Conservation (phyloP, 2,888 invertebrate genomes). For the Drosophila affinis region DNA sequence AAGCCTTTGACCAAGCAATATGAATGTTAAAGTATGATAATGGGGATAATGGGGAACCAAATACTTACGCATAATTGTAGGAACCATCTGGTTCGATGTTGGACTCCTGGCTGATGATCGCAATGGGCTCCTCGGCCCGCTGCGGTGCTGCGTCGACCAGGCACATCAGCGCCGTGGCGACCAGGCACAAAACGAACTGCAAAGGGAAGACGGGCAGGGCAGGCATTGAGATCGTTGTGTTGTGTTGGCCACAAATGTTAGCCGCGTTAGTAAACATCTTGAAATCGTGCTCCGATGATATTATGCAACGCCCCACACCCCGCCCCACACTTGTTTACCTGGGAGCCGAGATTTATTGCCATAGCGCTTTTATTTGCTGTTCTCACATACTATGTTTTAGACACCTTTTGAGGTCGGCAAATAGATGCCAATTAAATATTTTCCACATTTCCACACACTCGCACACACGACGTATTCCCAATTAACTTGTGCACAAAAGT, state of each 20-base stretch:
- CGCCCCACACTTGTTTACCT: background rate
- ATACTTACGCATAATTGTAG: slow-evolving; percentile 88
- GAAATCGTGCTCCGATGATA: slow-evolving; percentile 28
- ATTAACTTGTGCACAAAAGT: slow-evolving; percentile 43
- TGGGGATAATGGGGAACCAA: background rate
- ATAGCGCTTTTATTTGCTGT: slow-evolving; percentile 38
- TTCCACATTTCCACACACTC: slow-evolving; percentile 42
- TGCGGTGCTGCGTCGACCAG: slow-evolving; percentile 86
- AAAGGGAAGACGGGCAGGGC: slow-evolving; percentile 35
- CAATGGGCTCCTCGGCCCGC: slow-evolving; percentile 85
- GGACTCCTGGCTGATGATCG: slow-evolving; percentile 89
- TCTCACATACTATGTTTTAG: slow-evolving; percentile 42
- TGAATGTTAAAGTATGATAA: background rate
- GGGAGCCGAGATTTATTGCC: slow-evolving; percentile 37
- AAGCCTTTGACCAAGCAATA: no score
- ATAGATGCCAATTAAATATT: slow-evolving; percentile 68
- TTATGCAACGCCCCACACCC: slow-evolving; percentile 32
- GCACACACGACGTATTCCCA: slow-evolving; percentile 11
- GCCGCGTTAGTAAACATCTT: slow-evolving; percentile 42
- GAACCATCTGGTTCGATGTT: slow-evolving; percentile 90
- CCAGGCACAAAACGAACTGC: slow-evolving; percentile 78
- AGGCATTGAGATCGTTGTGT: slow-evolving; percentile 15
- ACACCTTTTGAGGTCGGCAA: slow-evolving; percentile 71
- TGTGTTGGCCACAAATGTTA: slow-evolving; percentile 55
- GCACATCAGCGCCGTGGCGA: slow-evolving; percentile 77